Conservation (phyloP, 2,113 vertebrate genomes). For the Asarcornis scutulata region DNA sequence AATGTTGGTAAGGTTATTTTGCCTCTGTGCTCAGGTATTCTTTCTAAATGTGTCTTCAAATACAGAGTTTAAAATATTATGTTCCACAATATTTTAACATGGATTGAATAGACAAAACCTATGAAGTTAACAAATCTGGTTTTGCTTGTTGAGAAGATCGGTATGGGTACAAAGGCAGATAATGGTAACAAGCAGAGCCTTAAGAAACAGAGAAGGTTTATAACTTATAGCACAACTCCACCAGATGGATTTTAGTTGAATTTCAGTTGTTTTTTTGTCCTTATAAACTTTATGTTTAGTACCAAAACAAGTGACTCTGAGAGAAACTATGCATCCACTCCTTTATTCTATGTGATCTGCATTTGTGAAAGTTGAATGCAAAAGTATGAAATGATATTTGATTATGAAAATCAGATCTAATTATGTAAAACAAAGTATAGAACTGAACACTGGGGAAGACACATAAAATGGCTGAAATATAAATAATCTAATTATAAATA, state of each 20-base stretch:
- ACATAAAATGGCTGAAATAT: background rate
- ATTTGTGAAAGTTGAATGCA: background rate
- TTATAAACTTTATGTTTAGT: background rate
- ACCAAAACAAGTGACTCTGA: background rate
- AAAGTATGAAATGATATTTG: constrained; percentile 3
- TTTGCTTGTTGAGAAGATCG: background rate
- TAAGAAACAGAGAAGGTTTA: constrained; percentile 45
- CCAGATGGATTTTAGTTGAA: constrained; percentile 79
- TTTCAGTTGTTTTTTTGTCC: constrained; percentile 63
- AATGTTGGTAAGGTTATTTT: background rate
- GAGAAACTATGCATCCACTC: background rate
- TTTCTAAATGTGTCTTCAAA: background rate
- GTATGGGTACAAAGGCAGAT: background rate
- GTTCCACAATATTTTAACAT: background rate
- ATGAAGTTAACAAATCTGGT: background rate
- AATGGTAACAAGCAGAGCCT: background rate
- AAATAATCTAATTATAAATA: background rate
- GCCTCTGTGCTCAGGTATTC: background rate
- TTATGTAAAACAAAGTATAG: constrained; percentile 8
- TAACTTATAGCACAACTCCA: constrained; percentile 79
- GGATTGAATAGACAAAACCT: background rate
- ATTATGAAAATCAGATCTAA: constrained; percentile 24
- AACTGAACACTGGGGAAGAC: background rate
- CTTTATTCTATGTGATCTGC: background rate
- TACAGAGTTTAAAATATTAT: background rate